A percentile compares a stretch with the other conserved stretches of the same genome.
Evolutionary conservation across 2,888 invertebrate species (phyloP).

Genomic region (Trachelus troglodyta): DNA sequence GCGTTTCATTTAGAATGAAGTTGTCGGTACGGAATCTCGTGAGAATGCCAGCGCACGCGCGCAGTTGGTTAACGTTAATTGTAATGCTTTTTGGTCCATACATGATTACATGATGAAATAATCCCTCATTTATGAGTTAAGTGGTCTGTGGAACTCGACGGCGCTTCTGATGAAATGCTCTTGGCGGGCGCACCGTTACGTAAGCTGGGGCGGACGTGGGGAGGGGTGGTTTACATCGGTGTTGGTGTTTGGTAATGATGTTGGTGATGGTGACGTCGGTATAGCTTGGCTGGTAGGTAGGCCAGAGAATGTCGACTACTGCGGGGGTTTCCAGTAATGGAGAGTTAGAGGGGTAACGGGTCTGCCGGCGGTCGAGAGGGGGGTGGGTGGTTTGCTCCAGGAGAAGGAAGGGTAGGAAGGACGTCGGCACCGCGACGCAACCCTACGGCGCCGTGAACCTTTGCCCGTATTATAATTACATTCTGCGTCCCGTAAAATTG

Average conservation of each 20-base stretch:
- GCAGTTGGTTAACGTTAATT: slow-evolving; percentile 62
- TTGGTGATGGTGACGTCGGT: neutral
- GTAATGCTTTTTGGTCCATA: slow-evolving; percentile 63
- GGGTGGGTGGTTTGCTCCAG: slow-evolving; percentile 24
- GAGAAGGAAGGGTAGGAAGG: slow-evolving; percentile 45
- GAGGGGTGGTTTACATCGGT: slow-evolving; percentile 30
- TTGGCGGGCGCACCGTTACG: slow-evolving; percentile 52
- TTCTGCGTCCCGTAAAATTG: slow-evolving; percentile 57
- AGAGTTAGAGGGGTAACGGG: slow-evolving; percentile 21
- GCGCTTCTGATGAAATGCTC: slow-evolving; percentile 63
- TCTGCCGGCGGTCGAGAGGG: neutral
- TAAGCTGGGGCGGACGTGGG: slow-evolving; percentile 42
- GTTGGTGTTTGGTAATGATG: neutral
- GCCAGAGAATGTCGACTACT: slow-evolving; percentile 12
- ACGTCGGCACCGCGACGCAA: slow-evolving; percentile 45
- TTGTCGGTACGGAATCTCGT: neutral
- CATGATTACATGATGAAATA: slow-evolving; percentile 64
- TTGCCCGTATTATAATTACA: slow-evolving; percentile 60
- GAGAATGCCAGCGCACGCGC: slow-evolving; percentile 14
- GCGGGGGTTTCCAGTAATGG: neutral
- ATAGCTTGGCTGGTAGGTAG: slow-evolving; percentile 12
- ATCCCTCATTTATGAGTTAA: slow-evolving; percentile 65
- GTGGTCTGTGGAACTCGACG: slow-evolving; percentile 63
- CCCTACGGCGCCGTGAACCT: slow-evolving; percentile 48
- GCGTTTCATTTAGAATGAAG: neutral